These are phyloP conservation scores for Lacerta viridis DNA, from an alignment of 2,797 vertebrate genomes.

Conservation along the genomic window DNA sequence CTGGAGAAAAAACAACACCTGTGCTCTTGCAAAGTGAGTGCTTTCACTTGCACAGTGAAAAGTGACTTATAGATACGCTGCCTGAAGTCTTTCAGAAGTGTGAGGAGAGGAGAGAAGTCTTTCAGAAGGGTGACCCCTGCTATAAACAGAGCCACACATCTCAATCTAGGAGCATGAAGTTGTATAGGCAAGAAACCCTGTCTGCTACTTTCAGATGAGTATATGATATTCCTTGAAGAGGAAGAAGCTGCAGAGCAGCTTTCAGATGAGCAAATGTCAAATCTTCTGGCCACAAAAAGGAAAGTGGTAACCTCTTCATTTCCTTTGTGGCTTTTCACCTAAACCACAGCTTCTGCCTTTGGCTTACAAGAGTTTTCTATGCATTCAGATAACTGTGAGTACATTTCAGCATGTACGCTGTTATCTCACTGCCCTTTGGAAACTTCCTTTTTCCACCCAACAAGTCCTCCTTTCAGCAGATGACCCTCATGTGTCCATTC, in stretches of 20 bases:
- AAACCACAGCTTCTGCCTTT: constrained; percentile 82
- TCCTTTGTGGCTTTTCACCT: constrained; percentile 81
- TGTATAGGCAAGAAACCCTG: constrained; percentile 49
- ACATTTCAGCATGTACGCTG: constrained; percentile 53
- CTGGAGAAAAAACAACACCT: neutral
- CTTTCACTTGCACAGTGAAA: neutral
- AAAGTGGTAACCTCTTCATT: constrained; percentile 80
- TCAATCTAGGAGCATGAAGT: constrained; percentile 59
- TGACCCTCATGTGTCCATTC: constrained; percentile 54
- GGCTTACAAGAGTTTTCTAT: constrained; percentile 72
- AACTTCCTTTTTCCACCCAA: constrained; percentile 21
- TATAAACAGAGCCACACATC: constrained; percentile 60
- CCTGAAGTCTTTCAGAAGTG: neutral
- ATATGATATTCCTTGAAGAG: constrained; percentile 67
- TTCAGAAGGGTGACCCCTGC: neutral
- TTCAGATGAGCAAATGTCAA: constrained; percentile 75
- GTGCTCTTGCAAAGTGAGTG: neutral
- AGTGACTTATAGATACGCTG: neutral
- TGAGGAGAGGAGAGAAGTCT: neutral
- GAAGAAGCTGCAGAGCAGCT: constrained; percentile 61
- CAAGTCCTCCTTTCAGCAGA: constrained; percentile 45
- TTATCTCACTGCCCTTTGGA: constrained; percentile 1
- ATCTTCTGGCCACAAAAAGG: constrained; percentile 80
- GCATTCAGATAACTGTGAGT: constrained; percentile 70
- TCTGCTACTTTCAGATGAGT: constrained; percentile 65